Conservation (phyloP, 2,113 vertebrate species). For the Zapus hudsonius region DNA sequence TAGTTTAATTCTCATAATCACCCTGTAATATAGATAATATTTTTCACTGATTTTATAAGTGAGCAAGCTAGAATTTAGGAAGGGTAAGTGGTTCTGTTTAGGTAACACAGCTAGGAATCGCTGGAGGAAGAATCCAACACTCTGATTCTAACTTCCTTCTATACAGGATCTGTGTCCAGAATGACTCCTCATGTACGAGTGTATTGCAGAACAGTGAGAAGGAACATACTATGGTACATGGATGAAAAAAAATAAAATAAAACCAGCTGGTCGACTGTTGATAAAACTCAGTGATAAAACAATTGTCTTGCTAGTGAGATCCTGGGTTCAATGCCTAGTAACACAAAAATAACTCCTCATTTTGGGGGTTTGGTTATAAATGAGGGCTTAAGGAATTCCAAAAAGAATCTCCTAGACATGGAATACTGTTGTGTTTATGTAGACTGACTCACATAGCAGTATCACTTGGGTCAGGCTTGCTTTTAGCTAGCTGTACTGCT, state of each 20-base stretch:
- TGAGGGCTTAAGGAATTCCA: background rate
- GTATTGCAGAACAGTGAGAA: background rate
- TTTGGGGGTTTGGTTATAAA: background rate
- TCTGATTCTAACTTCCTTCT: background rate
- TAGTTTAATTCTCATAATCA: slow-evolving; percentile 19
- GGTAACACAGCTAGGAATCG: background rate
- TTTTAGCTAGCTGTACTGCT: no score
- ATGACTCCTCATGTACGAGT: background rate
- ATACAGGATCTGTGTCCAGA: background rate
- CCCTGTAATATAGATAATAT: slow-evolving; percentile 8
- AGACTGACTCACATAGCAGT: no score
- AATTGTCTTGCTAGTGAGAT: no score
- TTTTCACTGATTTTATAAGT: slow-evolving; percentile 32
- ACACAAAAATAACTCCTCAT: background rate
- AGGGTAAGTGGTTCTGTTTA: background rate
- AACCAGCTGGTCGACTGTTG: no score
- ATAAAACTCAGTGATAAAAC: no score
- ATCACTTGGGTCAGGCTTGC: no score
- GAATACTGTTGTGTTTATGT: no score
- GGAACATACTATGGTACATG: background rate
- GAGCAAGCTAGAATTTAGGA: slow-evolving; percentile 7
- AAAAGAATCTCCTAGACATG: background rate
- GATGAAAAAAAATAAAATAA: background rate
- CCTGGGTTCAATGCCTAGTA: no score
- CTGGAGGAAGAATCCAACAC: background rate